Percentiles rank a stretch among this genome's conserved stretches.
Evolutionary conservation across 2,888 invertebrate genomes (phyloP).

Genomic region (Brachynemurus nebulosus): DNA sequence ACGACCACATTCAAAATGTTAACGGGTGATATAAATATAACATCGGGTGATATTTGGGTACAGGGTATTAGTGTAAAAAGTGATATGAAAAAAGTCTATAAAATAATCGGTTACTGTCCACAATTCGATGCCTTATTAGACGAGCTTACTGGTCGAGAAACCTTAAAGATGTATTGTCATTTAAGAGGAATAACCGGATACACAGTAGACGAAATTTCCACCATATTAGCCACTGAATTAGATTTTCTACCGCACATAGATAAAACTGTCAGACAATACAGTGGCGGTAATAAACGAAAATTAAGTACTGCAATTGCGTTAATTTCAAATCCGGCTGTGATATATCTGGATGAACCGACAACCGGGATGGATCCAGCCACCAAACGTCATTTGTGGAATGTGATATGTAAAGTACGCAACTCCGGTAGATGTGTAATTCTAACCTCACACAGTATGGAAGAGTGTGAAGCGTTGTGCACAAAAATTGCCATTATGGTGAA

Average conservation of each 20-base stretch:
- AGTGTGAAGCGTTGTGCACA: constrained; percentile 73
- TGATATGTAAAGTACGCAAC: constrained; percentile 50
- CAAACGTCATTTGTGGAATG: constrained; percentile 67
- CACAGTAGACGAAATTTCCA: constrained; percentile 28
- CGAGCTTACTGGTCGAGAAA: constrained; percentile 49
- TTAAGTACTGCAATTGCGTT: constrained; percentile 57
- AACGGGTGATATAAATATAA: constrained; percentile 64
- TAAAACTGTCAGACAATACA: constrained; percentile 44
- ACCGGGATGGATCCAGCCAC: constrained; percentile 56
- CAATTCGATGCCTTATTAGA: constrained; percentile 42
- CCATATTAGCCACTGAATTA: constrained; percentile 37
- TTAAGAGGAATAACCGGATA: constrained; percentile 43
- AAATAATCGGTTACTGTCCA: constrained; percentile 44
- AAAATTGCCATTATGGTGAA: constrained; percentile 77
- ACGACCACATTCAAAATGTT: constrained; percentile 83
- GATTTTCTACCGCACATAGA: constrained; percentile 48
- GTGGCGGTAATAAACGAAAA: constrained; percentile 63
- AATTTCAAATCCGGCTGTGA: constrained; percentile 50
- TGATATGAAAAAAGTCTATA: constrained; percentile 42
- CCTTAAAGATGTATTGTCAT: constrained; percentile 46
- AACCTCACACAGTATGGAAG: constrained; percentile 80
- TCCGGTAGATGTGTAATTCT: constrained; percentile 62
- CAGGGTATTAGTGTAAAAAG: constrained; percentile 29
- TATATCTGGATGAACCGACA: constrained; percentile 56
- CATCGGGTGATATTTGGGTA: constrained; percentile 52